Evolutionary conservation across 92 coral and sea anemone genomes (phyloP).

Genomic region (Epizoanthus scotinus): DNA sequence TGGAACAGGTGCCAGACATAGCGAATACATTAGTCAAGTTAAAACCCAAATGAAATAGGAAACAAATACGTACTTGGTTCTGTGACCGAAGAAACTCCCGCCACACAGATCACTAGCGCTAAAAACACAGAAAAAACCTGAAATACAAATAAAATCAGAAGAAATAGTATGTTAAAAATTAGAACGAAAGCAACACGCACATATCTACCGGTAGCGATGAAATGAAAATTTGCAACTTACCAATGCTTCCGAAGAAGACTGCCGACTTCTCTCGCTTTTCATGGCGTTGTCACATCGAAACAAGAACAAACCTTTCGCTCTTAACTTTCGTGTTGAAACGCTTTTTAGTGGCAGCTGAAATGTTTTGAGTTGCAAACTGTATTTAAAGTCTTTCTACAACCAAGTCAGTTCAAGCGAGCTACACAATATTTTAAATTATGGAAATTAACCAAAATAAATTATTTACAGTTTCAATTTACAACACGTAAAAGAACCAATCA

Average conservation of each 20-base stretch:
- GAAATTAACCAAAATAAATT: conserved; percentile 40
- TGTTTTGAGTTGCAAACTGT: background rate
- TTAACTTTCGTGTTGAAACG: background rate
- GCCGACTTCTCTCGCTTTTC: background rate
- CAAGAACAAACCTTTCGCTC: conserved; percentile 20
- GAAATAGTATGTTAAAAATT: background rate
- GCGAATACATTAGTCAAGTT: conserved; percentile 37
- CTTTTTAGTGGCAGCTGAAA: background rate
- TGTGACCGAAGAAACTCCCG: background rate
- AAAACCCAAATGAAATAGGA: conserved; percentile 18
- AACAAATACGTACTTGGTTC: conserved; percentile 26
- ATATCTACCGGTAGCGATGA: background rate
- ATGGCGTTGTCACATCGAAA: conserved; percentile 29
- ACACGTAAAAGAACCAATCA: conserved; percentile 12
- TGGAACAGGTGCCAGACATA: conserved; percentile 19
- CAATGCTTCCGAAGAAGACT: conserved; percentile 4
- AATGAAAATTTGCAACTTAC: conserved; percentile 9
- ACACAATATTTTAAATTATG: conserved; percentile 17
- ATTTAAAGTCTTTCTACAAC: conserved; percentile 4
- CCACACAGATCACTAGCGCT: conserved; percentile 9
- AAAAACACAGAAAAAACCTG: conserved; percentile 23
- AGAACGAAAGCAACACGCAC: background rate
- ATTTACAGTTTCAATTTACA: conserved; percentile 38
- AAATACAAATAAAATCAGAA: conserved; percentile 1
- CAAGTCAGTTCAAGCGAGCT: conserved; percentile 11